phyloP scores from a whole-genome alignment of 2,888 invertebrate genomes.

The Calliphora vomitoria region DNA sequence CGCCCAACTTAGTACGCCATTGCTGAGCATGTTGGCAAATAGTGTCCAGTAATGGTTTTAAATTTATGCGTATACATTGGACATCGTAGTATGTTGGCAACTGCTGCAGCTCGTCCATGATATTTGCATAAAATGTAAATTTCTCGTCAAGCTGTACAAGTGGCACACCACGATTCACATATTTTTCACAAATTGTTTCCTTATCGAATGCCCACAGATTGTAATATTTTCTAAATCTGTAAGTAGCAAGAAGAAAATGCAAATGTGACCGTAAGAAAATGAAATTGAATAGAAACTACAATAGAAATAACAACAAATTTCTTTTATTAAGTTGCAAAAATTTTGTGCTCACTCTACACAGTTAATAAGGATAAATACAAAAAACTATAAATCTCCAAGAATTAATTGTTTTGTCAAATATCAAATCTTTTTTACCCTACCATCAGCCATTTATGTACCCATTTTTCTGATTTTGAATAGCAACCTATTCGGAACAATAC shows the following conservation, averaged over 20 bases:
- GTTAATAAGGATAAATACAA: background rate
- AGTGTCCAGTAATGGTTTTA: slow-evolving; percentile 89
- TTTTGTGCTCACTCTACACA: background rate
- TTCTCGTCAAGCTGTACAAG: slow-evolving; percentile 91
- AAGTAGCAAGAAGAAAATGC: slow-evolving; percentile 54
- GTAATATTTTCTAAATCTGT: slow-evolving; percentile 90
- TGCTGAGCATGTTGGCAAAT: slow-evolving; percentile 90
- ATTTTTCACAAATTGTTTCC: slow-evolving; percentile 90
- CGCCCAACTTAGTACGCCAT: slow-evolving; percentile 92
- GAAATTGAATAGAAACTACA: slow-evolving; percentile 31
- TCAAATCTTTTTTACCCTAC: no score
- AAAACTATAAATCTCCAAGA: background rate
- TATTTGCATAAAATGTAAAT: slow-evolving; percentile 92
- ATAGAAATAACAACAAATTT: background rate
- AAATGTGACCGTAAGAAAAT: slow-evolving; percentile 50
- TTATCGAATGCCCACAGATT: slow-evolving; percentile 92
- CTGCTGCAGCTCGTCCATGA: slow-evolving; percentile 88
- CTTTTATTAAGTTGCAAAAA: background rate
- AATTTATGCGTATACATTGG: slow-evolving; percentile 89
- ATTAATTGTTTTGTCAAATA: no score
- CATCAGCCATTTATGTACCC: no score
- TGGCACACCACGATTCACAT: slow-evolving; percentile 88
- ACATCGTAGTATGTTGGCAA: slow-evolving; percentile 88
- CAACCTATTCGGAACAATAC: no score
- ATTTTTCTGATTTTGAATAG: no score